phyloP scores from a whole-genome alignment of 2,797 vertebrate genomes.

The Anas bahamensis region DNA sequence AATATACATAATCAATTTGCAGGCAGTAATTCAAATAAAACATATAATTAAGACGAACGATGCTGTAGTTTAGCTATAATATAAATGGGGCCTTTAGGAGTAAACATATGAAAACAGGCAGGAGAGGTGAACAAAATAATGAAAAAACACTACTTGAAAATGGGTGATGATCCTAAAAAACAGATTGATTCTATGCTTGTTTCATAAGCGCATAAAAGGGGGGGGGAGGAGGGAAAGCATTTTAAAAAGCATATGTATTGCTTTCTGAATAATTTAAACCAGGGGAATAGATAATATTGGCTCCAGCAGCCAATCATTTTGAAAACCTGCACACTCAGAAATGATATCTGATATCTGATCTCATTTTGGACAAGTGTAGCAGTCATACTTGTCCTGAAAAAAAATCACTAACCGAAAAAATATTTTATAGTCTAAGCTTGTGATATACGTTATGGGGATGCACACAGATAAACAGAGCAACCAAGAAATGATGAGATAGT shows the following conservation, averaged over 20 bases:
- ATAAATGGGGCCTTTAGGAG: neutral
- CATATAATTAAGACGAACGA: neutral
- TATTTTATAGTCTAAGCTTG: neutral
- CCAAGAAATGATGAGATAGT: accelerated
- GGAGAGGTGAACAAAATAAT: neutral
- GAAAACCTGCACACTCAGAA: neutral
- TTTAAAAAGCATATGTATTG: neutral
- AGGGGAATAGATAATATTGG: neutral
- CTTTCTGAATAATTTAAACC: neutral
- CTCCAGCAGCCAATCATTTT: neutral
- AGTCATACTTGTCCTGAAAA: neutral
- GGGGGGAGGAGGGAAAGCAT: neutral
- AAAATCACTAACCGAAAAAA: neutral
- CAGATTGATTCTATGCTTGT: neutral
- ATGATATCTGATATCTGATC: neutral
- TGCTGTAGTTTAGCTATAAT: neutral
- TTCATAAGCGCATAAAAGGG: neutral
- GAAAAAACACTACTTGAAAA: neutral
- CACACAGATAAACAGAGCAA: neutral
- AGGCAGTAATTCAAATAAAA: neutral
- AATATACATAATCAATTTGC: neutral
- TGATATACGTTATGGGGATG: neutral
- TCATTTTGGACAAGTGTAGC: neutral
- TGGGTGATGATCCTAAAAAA: accelerated
- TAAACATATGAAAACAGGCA: neutral